Evolutionary conservation across 2,113 vertebrate genomes (phyloP).

Genomic region (Apistogramma diplotaenia): DNA sequence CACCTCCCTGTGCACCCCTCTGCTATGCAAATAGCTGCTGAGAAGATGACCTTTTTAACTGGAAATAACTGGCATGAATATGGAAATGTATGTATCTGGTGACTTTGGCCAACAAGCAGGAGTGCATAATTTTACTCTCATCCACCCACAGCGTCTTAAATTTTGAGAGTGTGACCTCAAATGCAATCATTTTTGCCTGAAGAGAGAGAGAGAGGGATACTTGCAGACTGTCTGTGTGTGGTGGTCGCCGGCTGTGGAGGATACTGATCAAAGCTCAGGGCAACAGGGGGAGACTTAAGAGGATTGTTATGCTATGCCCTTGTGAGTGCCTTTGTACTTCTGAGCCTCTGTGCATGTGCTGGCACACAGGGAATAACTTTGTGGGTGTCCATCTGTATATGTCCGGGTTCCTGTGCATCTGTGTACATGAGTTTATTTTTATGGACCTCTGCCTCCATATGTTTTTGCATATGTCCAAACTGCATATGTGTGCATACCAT

Average conservation of each 20-base stretch:
- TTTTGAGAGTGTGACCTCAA: constrained; percentile 26
- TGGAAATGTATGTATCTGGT: constrained; percentile 48
- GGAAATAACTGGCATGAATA: constrained; percentile 50
- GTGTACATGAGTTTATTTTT: not conserved
- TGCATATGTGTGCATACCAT: not conserved
- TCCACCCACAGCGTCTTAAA: constrained; percentile 14
- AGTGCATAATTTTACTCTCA: constrained; percentile 30
- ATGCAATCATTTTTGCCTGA: constrained; percentile 14
- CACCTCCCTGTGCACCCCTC: constrained; percentile 10
- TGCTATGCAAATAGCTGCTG: constrained; percentile 42
- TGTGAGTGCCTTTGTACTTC: constrained; percentile 33
- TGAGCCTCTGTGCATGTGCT: not conserved
- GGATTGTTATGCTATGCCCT: constrained; percentile 39
- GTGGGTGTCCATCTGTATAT: not conserved
- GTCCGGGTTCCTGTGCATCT: not conserved
- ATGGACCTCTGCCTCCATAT: constrained; percentile 29
- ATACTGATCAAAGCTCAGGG: constrained; percentile 52
- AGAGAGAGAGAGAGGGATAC: not conserved
- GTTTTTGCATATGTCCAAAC: not conserved
- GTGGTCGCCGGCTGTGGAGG: constrained; percentile 1
- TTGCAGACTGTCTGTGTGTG: constrained; percentile 12
- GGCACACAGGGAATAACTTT: not conserved
- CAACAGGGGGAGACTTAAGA: constrained; percentile 33
- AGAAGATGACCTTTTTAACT: constrained; percentile 53
- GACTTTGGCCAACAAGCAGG: constrained; percentile 42